These are phyloP conservation scores for Morpho deidamia DNA, from an alignment of 2,888 invertebrate species.

Conservation along the genomic window DNA sequence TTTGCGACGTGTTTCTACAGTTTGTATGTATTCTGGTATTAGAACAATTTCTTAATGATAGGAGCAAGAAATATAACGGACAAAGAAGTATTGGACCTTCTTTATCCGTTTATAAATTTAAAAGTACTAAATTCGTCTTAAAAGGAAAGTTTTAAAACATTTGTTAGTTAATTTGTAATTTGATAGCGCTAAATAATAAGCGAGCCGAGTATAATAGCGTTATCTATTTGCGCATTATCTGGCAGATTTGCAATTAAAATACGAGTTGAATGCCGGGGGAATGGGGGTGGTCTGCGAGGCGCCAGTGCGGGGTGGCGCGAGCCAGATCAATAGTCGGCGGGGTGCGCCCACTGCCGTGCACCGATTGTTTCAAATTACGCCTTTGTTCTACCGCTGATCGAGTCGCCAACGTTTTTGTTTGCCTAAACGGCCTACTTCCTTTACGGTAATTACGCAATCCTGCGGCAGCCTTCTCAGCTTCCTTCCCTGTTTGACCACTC, in stretches of 20 bases:
- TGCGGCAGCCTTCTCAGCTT: constrained; percentile 48
- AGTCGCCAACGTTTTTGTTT: constrained; percentile 72
- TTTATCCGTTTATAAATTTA: too few species aligned
- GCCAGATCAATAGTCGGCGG: constrained; percentile 74
- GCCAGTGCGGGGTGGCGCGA: constrained; percentile 34
- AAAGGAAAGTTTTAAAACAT: too few species aligned
- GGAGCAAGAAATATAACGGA: too few species aligned
- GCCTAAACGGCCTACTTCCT: constrained; percentile 71
- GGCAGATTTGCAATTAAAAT: constrained; percentile 79
- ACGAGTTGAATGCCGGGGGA: constrained; percentile 58
- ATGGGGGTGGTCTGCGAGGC: constrained; percentile 34
- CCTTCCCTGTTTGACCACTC: constrained; percentile 48
- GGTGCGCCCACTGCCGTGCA: constrained; percentile 66
- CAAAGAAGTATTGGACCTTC: too few species aligned
- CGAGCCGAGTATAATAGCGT: constrained; percentile 68
- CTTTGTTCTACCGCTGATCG: constrained; percentile 74
- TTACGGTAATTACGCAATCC: constrained; percentile 73
- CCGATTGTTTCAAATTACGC: constrained; percentile 78
- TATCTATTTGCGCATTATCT: constrained; percentile 78
- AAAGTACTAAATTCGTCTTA: too few species aligned
- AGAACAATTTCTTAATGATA: too few species aligned
- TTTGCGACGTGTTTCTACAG: too few species aligned
- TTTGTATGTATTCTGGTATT: too few species aligned
- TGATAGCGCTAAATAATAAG: constrained; percentile 68
- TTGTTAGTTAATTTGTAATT: constrained; percentile 29